Evolutionary conservation across 2,888 invertebrate species (phyloP), one percentile per base, ranked within the genome.

Genomic region (Spilarctia lutea): DNA sequence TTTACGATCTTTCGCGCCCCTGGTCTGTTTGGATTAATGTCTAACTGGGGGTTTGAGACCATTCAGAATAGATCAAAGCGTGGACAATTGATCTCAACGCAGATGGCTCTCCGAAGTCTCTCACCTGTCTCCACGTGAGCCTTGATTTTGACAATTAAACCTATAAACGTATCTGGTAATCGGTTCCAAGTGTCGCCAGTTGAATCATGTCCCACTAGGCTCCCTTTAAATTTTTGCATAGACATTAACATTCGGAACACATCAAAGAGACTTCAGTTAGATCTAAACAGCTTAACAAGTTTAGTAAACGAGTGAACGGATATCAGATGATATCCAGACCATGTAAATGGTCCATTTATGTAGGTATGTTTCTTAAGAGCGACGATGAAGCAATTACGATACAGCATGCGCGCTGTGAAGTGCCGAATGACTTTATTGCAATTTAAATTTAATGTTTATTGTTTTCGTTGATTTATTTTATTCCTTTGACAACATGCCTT

Each of bases 1-100:
- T 96, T 96, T 96, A 96, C 93, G 96, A 95, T 90, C 90, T 86
- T 89, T 83, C 86, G 88, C 90, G 90, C 93, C 94, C 93, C 91
- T 91, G 90, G 90, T 88, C 89, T 92, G 89, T 90, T 89, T 91
- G 90, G 88, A 86, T 94, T 94, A 92, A 92, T 91, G 86, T 88
- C 87, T 83, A 86, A 81, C 83, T 68, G 88, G 84, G 92, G 92
- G 92, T 90, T 89, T 88, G 88, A 87, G 84, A 82, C 83, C 74
- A 86, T 89, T 86, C 87, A 86, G 83, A 77, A 83, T 60, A 75
- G 84, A 86, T 85, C 80, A 83, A 84, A 89, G 83, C 86, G 86
- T 90, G 91, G 91, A 92, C 93, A 91, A 91, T 91, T 84, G 86
- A 80, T 79, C 76, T 78, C 75, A 73, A 83, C 70, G 87, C 95